Conservation (phyloP, 2,888 invertebrate genomes). For the Odontocolon sp. region DNA sequence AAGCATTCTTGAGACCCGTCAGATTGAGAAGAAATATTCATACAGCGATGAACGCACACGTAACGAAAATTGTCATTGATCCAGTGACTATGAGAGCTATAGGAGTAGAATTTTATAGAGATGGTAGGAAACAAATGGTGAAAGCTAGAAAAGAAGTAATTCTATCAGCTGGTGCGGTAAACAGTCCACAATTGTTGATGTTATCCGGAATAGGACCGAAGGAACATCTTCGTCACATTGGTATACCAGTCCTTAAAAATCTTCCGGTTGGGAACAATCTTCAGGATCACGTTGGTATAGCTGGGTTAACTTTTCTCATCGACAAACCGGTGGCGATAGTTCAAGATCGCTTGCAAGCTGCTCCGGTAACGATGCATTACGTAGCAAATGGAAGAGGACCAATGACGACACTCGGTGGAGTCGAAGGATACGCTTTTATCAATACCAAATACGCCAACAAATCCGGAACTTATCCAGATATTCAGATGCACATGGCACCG, state of each 20-base stretch:
- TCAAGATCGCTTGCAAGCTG: slow-evolving; percentile 89
- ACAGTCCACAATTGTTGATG: slow-evolving; percentile 95
- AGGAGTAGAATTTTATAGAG: slow-evolving; percentile 90
- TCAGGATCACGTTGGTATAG: slow-evolving; percentile 94
- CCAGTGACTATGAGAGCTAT: slow-evolving; percentile 88
- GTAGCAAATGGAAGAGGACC: slow-evolving; percentile 90
- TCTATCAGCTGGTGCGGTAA: slow-evolving; percentile 94
- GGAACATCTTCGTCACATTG: slow-evolving; percentile 86
- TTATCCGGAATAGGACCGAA: slow-evolving; percentile 92
- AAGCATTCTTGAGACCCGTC: slow-evolving; percentile 92
- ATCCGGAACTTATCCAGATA: slow-evolving; percentile 91
- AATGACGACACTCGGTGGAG: slow-evolving; percentile 93
- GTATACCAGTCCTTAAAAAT: slow-evolving; percentile 89
- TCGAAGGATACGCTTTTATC: slow-evolving; percentile 94
- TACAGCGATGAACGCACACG: slow-evolving; percentile 90
- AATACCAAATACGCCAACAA: slow-evolving; percentile 92
- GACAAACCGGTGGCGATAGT: slow-evolving; percentile 93
- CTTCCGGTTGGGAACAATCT: slow-evolving; percentile 90
- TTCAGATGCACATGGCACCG: slow-evolving; percentile 96
- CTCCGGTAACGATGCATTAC: slow-evolving; percentile 91
- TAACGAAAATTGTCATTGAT: slow-evolving; percentile 88
- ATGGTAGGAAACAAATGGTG: slow-evolving; percentile 87
- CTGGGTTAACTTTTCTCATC: slow-evolving; percentile 89
- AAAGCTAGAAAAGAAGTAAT: slow-evolving; percentile 92
- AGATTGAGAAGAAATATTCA: slow-evolving; percentile 90